Evolutionary conservation across 2,797 vertebrate genomes (phyloP).

Genomic region (Artibeus lituratus): DNA sequence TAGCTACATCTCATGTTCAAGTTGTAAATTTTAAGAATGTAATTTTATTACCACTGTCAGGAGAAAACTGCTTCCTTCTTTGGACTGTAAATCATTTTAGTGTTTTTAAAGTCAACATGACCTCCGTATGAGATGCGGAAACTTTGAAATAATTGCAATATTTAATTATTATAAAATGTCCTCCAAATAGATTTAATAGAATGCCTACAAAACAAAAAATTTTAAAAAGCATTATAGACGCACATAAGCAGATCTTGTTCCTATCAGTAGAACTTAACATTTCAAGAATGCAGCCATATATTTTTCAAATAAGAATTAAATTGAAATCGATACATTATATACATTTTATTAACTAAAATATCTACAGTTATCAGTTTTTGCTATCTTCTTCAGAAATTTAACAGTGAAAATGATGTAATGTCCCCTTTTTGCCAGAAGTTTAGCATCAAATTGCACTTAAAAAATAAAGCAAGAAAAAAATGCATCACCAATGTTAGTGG

Average conservation of each 20-base stretch:
- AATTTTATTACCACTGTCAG: constrained; percentile 7
- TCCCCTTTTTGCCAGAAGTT: constrained; percentile 64
- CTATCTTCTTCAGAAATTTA: constrained; percentile 12
- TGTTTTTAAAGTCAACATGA: background rate
- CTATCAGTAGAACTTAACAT: background rate
- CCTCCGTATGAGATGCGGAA: background rate
- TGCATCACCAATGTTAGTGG: constrained; percentile 60
- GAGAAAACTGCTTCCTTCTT: background rate
- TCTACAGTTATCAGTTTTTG: constrained; percentile 50
- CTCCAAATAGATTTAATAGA: background rate
- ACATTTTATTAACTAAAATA: constrained; percentile 44
- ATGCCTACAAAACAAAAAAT: background rate
- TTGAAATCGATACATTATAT: background rate
- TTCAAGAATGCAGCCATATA: background rate
- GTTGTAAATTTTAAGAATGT: background rate
- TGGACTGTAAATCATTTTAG: constrained; percentile 26
- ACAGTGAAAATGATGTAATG: constrained; percentile 66
- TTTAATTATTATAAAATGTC: background rate
- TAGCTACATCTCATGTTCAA: background rate
- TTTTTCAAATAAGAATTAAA: background rate
- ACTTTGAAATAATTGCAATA: background rate
- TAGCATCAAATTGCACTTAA: constrained; percentile 73
- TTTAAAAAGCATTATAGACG: background rate
- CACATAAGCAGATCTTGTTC: background rate
- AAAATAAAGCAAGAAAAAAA: constrained; percentile 6